Base-by-base conservation (phyloP, 1,140 invertebrate genomes). In the Adoxophyes honmai region DNA sequence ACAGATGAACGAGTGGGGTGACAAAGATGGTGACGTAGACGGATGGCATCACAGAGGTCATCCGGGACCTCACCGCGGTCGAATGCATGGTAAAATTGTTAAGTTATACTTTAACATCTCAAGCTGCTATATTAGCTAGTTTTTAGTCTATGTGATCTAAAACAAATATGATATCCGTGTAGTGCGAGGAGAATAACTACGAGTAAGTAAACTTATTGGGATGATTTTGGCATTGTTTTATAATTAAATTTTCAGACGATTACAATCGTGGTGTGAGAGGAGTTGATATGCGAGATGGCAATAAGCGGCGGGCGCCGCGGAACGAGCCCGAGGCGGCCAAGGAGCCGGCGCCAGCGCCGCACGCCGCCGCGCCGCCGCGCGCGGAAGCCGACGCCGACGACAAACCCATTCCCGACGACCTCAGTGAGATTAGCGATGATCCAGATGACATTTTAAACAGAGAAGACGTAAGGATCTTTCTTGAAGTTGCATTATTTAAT, bases 371-470 rank as follows among this genome's bases (percentile, higher is more conserved):
- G 42, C 81, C 91, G 62, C 55, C 78, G 10, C 55, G 75, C 1
- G 71, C 86, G 9, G 79, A 82, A 33, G 64, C 75, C 0, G 93
- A 94, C 66, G 65, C 84, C 0, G 90, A 92, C 0, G 90, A 92
- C 21, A 90, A 91, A 53, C 90, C 90, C 0, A 90, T 92, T 56
- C 91, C 93, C 57, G 94, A 95, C 67, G 94, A 95, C 69, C 90
- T 96, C 2, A 96, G 95, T 83, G 95, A 96, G 81, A 96, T 96
- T 34, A 96, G 95, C 74, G 95, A 96, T 74, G 95, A 96, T 85
- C 94, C 95, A 48, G 95, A 96, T 83, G 95, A 96, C 64, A 96
- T 96, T 71, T 88, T 96, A 0, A 94, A 96, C 64, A 91, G 93
- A 82, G 94, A 94, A 63, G 94, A 95, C 80, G 94, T 92, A 84